Evolutionary conservation across 2,113 vertebrate species (phyloP).

Genomic region (Leptocoma aspasia): DNA sequence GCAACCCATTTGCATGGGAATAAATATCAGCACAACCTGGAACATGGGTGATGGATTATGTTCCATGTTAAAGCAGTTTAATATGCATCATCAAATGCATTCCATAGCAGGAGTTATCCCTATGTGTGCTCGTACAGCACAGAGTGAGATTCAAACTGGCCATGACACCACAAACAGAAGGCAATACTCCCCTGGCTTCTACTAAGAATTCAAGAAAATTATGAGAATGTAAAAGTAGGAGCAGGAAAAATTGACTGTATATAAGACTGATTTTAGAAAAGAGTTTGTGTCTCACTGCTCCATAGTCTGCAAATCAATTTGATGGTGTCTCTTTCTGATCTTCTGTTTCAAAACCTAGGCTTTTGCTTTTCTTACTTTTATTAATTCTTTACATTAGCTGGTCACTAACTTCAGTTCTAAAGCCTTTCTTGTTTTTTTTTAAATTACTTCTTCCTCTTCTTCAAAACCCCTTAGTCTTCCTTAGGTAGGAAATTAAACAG

Average conservation of each 20-base stretch:
- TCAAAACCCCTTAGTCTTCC: background rate
- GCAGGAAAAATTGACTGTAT: background rate
- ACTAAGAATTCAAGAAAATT: background rate
- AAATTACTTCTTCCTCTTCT: background rate
- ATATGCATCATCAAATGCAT: background rate
- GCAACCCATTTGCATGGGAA: background rate
- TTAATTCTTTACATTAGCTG: background rate
- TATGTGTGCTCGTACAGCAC: background rate
- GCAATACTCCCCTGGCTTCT: background rate
- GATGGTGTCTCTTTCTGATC: background rate
- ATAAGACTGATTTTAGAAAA: background rate
- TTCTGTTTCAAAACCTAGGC: background rate
- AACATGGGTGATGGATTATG: background rate
- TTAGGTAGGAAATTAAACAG: background rate
- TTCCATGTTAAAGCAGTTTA: background rate
- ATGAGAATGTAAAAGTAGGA: background rate
- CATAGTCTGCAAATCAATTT: background rate
- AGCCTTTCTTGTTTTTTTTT: background rate
- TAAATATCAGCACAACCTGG: background rate
- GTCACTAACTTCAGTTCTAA: background rate
- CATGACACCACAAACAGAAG: background rate
- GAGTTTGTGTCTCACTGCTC: background rate
- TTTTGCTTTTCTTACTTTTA: background rate
- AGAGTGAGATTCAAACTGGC: background rate
- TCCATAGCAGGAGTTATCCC: background rate